Percentiles rank a stretch among this genome's conserved stretches.
phyloP scores from a whole-genome alignment of 2,113 vertebrate genomes.

The Corydoras sp. region DNA sequence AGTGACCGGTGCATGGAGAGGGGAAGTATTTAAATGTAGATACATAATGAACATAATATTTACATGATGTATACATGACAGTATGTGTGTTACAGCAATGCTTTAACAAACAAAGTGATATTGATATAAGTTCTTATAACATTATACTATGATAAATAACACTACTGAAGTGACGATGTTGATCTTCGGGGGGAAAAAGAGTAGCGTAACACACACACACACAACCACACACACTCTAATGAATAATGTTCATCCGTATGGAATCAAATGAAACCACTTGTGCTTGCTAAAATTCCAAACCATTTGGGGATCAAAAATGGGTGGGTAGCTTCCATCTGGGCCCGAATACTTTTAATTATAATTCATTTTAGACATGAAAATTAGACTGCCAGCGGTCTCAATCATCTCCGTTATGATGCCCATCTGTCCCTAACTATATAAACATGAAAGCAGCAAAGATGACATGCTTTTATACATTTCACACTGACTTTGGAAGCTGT shows the following conservation, averaged over 20 bases:
- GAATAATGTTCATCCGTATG: background rate
- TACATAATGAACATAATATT: too few relatives aligned
- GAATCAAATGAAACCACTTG: background rate
- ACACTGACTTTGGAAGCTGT: constrained; percentile 35
- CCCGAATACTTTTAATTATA: background rate
- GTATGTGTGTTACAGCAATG: too few relatives aligned
- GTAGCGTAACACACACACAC: too few relatives aligned
- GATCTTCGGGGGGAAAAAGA: too few relatives aligned
- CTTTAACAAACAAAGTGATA: too few relatives aligned
- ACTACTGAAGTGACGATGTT: too few relatives aligned
- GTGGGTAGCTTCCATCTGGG: background rate
- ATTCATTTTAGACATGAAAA: constrained; percentile 12
- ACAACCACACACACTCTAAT: too few relatives aligned
- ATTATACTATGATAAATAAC: too few relatives aligned
- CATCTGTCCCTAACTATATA: constrained; percentile 37
- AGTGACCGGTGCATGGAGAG: too few relatives aligned
- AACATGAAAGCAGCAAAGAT: constrained; percentile 29
- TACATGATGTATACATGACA: too few relatives aligned
- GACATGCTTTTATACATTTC: constrained; percentile 31
- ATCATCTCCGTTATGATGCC: constrained; percentile 30
- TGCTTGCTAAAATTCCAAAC: background rate
- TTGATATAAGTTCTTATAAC: too few relatives aligned
- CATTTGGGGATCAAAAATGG: background rate
- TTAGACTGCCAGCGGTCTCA: constrained; percentile 6
- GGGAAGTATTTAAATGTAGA: too few relatives aligned